Percentiles rank a stretch among this genome's conserved stretches.
phyloP scores from a whole-genome alignment of 2,888 invertebrate genomes.

The Eudemis profundana region DNA sequence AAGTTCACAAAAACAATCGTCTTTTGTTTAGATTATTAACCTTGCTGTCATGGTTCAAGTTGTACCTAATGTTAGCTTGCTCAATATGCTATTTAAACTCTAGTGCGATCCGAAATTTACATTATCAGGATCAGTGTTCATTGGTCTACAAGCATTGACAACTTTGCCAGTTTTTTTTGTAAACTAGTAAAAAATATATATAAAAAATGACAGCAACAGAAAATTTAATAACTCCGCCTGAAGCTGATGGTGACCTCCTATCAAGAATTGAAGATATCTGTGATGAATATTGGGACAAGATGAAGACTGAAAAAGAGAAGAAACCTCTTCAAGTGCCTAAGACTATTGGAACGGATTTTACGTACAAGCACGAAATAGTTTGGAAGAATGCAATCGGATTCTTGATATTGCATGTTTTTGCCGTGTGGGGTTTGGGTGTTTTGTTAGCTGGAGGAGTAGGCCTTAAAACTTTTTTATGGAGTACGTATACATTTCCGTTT shows the following conservation, averaged over 20 bases:
- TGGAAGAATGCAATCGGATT: slow-evolving; percentile 88
- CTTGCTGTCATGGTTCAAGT: slow-evolving; percentile 34
- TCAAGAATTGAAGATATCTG: slow-evolving; percentile 1
- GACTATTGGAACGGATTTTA: slow-evolving; percentile 65
- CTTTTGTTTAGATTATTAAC: slow-evolving; percentile 27
- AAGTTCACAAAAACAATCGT: slow-evolving; percentile 39
- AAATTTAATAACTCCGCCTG: slow-evolving; percentile 1
- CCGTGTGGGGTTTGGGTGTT: slow-evolving; percentile 71
- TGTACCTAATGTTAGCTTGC: slow-evolving; percentile 21
- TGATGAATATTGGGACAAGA: neutral
- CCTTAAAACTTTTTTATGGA: slow-evolving; percentile 41
- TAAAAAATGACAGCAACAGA: slow-evolving; percentile 40
- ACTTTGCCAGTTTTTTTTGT: neutral
- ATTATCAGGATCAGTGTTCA: neutral
- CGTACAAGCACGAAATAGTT: slow-evolving; percentile 81
- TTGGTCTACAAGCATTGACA: neutral
- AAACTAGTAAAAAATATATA: neutral
- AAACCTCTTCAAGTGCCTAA: slow-evolving; percentile 49
- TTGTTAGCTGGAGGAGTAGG: slow-evolving; percentile 54
- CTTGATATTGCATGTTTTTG: slow-evolving; percentile 78
- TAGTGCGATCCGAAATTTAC: neutral
- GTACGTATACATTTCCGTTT: slow-evolving; percentile 44
- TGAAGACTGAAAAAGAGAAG: slow-evolving; percentile 20
- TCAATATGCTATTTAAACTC: slow-evolving; percentile 30
- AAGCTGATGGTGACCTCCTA: slow-evolving; percentile 20